phyloP scores from a whole-genome alignment of 2,888 invertebrate genomes.

The Nebria salina region DNA sequence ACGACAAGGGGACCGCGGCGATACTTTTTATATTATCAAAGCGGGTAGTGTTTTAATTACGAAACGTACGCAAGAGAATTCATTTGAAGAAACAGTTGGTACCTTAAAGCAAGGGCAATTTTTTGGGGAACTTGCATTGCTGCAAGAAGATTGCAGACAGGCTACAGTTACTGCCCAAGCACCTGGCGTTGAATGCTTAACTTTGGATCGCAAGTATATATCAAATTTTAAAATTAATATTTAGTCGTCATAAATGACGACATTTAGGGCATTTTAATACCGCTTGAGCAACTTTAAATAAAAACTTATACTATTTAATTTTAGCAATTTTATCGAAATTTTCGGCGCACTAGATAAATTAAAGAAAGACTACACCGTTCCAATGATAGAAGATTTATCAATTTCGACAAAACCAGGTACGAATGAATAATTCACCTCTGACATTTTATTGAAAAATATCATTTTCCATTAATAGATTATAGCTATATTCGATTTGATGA shows the following conservation, averaged over 20 bases:
- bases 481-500: conserved; percentile 78
- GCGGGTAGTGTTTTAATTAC: conserved; percentile 82
- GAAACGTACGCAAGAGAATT: conserved; percentile 67
- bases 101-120: conserved; percentile 80
- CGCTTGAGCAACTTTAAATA: background rate
- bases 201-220: conserved; percentile 80
- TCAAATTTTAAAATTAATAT: background rate
- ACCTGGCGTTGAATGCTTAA: conserved; percentile 86
- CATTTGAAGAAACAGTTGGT: conserved; percentile 65
- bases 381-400: background rate
- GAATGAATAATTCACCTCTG: background rate
- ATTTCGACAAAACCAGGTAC: conserved; percentile 16
- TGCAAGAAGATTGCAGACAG: conserved; percentile 84
- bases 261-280: background rate
- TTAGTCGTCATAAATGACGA: too few relatives aligned
- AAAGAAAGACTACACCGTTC: conserved; percentile 58
- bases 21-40: conserved; percentile 91
- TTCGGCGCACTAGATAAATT: conserved; percentile 83
- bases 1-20: conserved; percentile 85
- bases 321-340: conserved; percentile 80
- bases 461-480: conserved; percentile 65
- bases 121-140: conserved; percentile 89
- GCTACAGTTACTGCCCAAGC: conserved; percentile 90
- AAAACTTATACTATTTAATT: conserved; percentile 42
- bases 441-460: background rate